Percentiles rank a stretch among this genome's conserved stretches.
phyloP scores from a whole-genome alignment of 1,140 invertebrate species.

The Drosophila navojoa region DNA sequence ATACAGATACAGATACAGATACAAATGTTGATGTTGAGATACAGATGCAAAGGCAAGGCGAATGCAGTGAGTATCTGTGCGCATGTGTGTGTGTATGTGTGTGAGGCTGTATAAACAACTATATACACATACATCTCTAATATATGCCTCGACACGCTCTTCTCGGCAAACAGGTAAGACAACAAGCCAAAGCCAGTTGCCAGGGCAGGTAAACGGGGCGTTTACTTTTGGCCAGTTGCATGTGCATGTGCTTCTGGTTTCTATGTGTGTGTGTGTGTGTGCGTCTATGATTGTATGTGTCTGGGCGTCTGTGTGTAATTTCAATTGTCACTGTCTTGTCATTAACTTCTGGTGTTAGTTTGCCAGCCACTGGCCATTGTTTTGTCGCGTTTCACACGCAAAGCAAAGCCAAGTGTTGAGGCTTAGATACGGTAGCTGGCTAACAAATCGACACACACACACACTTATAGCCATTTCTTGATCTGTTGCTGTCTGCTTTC shows the following conservation, averaged over 20 bases:
- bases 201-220: conserved; percentile 57
- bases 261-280: background rate
- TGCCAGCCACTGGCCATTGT: conserved; percentile 60
- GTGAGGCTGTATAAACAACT: conserved; percentile 46
- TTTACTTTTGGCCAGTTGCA: conserved; percentile 61
- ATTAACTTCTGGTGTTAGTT: conserved; percentile 80
- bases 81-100: conserved; percentile 30
- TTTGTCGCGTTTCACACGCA: conserved; percentile 78
- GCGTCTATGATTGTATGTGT: conserved; percentile 12
- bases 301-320: conserved; percentile 62
- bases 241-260: conserved; percentile 36
- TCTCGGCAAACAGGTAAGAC: conserved; percentile 69
- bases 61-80: conserved; percentile 20
- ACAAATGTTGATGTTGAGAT: conserved; percentile 22
- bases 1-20: conserved; percentile 31
- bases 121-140: conserved; percentile 49
- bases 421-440: conserved; percentile 26
- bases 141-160: conserved; percentile 76
- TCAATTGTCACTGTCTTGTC: conserved; percentile 82
- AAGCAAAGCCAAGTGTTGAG: conserved; percentile 44
- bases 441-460: conserved; percentile 1
- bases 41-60: conserved; percentile 19
- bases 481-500: conserved; percentile 16
- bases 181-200: conserved; percentile 39
- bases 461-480: background rate